These are phyloP conservation scores for Drosophila funebris DNA, from an alignment of 1,140 invertebrate species.

Conservation along the genomic window DNA sequence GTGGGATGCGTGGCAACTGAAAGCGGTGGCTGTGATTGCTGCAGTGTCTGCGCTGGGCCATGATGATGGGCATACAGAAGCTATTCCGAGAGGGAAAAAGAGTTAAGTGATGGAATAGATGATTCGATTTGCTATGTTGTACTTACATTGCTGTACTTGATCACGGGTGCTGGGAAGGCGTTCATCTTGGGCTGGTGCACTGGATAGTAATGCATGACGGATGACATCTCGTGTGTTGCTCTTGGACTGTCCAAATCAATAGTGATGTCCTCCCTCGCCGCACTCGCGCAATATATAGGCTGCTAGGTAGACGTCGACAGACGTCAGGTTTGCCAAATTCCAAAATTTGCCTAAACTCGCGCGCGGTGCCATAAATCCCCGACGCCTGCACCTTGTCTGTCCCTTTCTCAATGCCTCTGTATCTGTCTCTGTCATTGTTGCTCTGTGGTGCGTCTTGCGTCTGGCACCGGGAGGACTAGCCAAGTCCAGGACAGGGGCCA, in stretches of 20 bases:
- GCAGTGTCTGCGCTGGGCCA: constrained; percentile 9
- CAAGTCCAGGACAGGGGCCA: constrained; percentile 38
- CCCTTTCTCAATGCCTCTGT: constrained; percentile 10
- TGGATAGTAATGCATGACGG: constrained; percentile 80
- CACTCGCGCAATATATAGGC: constrained; percentile 54
- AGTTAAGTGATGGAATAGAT: neutral
- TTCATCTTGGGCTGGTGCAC: constrained; percentile 65
- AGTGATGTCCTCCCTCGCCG: constrained; percentile 48
- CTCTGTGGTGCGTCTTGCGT: constrained; percentile 19
- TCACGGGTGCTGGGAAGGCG: constrained; percentile 43
- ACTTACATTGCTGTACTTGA: constrained; percentile 68
- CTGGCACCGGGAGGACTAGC: constrained; percentile 65
- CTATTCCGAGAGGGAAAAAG: constrained; percentile 1
- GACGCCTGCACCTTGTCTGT: constrained; percentile 13
- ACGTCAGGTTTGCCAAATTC: constrained; percentile 18
- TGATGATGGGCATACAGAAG: constrained; percentile 52
- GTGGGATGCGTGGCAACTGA: neutral
- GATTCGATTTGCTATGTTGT: neutral
- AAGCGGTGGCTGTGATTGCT: constrained; percentile 6
- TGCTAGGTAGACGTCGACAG: constrained; percentile 46
- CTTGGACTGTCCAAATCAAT: constrained; percentile 40
- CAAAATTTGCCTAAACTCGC: constrained; percentile 79
- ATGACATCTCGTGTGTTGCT: constrained; percentile 59
- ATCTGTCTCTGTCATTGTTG: neutral
- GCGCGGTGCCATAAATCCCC: constrained; percentile 69